phyloP scores from a whole-genome alignment of 92 coral and sea anemone species.

The Phenganax marumi region DNA sequence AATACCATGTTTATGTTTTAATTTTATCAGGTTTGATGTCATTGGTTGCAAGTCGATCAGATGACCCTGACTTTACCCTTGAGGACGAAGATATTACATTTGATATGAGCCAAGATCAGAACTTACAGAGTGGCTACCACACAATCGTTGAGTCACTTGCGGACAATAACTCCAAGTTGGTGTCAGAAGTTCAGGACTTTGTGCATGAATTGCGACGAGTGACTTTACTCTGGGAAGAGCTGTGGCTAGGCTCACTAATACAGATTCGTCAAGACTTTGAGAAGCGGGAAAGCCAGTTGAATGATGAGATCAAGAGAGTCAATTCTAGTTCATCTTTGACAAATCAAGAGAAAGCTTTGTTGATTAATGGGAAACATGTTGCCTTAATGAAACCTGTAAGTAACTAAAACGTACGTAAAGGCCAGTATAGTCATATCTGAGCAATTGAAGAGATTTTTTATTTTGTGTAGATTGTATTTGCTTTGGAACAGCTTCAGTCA shows the following conservation, averaged over 20 bases:
- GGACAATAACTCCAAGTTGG: constrained; percentile 72
- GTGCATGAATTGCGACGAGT: constrained; percentile 87
- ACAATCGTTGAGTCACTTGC: constrained; percentile 89
- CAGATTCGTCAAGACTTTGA: constrained; percentile 95
- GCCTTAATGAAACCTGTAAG: constrained; percentile 99
- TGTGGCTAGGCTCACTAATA: constrained; percentile 94
- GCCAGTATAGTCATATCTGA: neutral
- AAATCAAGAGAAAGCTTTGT: constrained; percentile 74
- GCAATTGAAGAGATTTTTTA: neutral
- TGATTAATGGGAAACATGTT: constrained; percentile 85
- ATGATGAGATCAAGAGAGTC: constrained; percentile 93
- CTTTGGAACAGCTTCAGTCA: constrained; percentile 82
- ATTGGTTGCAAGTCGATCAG: constrained; percentile 40
- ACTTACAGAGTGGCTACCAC: constrained; percentile 78
- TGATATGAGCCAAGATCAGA: constrained; percentile 38
- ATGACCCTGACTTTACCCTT: constrained; percentile 24
- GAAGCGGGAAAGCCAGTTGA: constrained; percentile 85
- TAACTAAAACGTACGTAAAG: constrained; percentile 19
- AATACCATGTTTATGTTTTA: neutral
- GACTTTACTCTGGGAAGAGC: constrained; percentile 93
- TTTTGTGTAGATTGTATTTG: constrained; percentile 77
- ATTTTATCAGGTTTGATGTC: constrained; percentile 29
- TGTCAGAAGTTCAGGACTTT: constrained; percentile 85
- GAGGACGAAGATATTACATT: constrained; percentile 21
- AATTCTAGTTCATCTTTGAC: constrained; percentile 73